Evolutionary conservation across 2,888 invertebrate species (phyloP).

Genomic region (Euproctis similis): DNA sequence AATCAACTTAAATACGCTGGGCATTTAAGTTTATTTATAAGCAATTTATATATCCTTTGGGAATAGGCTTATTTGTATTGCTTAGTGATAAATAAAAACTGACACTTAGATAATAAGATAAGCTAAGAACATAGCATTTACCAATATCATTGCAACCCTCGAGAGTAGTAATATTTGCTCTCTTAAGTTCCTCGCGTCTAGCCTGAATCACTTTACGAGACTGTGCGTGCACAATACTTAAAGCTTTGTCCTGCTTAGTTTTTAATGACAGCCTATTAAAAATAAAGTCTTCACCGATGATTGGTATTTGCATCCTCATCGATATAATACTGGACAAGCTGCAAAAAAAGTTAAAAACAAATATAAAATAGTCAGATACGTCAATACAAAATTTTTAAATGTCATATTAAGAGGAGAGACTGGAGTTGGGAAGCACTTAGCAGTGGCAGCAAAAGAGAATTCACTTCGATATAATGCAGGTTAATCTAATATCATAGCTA

Average conservation of each 20-base stretch:
- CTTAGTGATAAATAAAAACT: background rate
- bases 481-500: too few species aligned
- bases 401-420: too few species aligned
- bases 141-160: constrained; percentile 46
- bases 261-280: constrained; percentile 76
- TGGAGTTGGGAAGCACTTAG: too few species aligned
- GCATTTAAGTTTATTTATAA: background rate
- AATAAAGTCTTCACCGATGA: constrained; percentile 38
- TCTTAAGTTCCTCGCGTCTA: constrained; percentile 45
- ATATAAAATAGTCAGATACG: too few species aligned
- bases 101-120: background rate
- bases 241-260: constrained; percentile 63
- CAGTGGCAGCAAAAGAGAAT: too few species aligned
- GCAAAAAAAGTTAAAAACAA: background rate
- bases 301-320: constrained; percentile 47
- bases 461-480: too few species aligned
- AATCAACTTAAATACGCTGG: too few species aligned
- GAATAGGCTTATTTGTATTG: background rate
- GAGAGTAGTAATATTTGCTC: constrained; percentile 32
- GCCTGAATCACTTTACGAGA: constrained; percentile 60
- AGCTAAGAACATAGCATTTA: constrained; percentile 15
- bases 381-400: too few species aligned
- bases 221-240: constrained; percentile 58
- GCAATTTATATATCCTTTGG: background rate
- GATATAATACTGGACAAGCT: constrained; percentile 25